Evolutionary conservation across 2,888 invertebrate genomes (phyloP).

Genomic region (Podabrus alpinus): DNA sequence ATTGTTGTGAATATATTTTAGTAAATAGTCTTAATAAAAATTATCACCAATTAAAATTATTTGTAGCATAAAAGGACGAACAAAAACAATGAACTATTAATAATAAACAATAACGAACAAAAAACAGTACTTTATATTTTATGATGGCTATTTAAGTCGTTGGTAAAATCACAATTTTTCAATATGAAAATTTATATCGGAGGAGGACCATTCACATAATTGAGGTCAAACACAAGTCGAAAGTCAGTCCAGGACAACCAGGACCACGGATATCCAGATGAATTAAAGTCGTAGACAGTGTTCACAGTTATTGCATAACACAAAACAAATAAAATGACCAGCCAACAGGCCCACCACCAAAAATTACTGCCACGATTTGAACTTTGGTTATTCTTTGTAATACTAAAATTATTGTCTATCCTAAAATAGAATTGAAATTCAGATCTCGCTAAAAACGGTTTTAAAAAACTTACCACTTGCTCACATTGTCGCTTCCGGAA

Average conservation of each 20-base stretch:
- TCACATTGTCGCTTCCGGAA: too few relatives aligned
- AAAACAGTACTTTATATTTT: not conserved
- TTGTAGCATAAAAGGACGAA: not conserved
- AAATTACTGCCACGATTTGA: not conserved
- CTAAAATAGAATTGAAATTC: not conserved
- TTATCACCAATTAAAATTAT: not conserved
- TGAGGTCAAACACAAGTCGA: not conserved
- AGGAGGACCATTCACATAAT: not conserved
- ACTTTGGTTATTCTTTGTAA: too few relatives aligned
- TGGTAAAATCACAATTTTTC: not conserved
- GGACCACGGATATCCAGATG: not conserved
- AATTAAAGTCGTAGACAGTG: not conserved
- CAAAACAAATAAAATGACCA: not conserved
- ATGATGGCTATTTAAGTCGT: not conserved
- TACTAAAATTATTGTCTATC: not conserved
- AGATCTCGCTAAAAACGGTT: not conserved
- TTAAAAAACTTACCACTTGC: not conserved
- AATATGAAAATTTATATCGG: not conserved
- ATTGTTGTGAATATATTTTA: not conserved
- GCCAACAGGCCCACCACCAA: not conserved
- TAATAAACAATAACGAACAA: not conserved
- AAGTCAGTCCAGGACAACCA: not conserved
- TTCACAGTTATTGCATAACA: not conserved
- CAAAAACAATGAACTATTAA: not conserved
- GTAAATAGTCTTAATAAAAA: not conserved